phyloP scores from a whole-genome alignment of 2,797 vertebrate species.

The Botia kubotai region DNA sequence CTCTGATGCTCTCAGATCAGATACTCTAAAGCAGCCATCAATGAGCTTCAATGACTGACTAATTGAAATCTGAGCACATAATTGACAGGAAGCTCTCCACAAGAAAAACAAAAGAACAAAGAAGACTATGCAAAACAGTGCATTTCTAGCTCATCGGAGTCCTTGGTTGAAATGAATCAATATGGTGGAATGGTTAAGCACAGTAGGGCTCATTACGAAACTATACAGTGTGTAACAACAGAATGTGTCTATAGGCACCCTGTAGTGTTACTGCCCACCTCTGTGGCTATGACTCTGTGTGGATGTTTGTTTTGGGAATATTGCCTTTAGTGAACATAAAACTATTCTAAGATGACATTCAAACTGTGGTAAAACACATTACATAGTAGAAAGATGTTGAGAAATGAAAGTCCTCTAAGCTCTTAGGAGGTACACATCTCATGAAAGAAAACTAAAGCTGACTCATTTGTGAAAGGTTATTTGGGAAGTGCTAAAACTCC shows the following conservation, averaged over 20 bases:
- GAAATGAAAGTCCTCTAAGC: constrained; percentile 47
- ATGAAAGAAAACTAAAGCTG: constrained; percentile 52
- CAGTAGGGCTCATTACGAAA: constrained; percentile 54
- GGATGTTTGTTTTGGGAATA: constrained; percentile 38
- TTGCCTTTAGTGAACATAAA: constrained; percentile 36
- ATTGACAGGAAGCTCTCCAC: constrained; percentile 30
- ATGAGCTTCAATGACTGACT: constrained; percentile 42
- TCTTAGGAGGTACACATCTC: constrained; percentile 49
- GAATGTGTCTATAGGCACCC: constrained; percentile 35
- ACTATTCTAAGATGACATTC: constrained; percentile 54
- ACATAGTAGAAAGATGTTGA: constrained; percentile 55
- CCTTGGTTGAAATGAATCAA: constrained; percentile 50
- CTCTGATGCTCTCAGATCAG: constrained; percentile 3
- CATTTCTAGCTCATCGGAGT: constrained; percentile 33
- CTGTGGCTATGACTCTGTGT: constrained; percentile 37
- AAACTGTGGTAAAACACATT: constrained; percentile 57
- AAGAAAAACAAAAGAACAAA: constrained; percentile 32
- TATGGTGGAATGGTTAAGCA: constrained; percentile 47
- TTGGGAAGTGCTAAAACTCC: constrained; percentile 41
- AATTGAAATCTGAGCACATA: constrained; percentile 38
- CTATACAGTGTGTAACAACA: constrained; percentile 29
- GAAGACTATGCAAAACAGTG: constrained; percentile 41
- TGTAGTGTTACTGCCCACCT: constrained; percentile 35
- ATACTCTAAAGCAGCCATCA: constrained; percentile 5
- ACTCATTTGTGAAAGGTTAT: constrained; percentile 59